Conservation (phyloP, 2,113 vertebrate genomes). For the Scomber colias region DNA sequence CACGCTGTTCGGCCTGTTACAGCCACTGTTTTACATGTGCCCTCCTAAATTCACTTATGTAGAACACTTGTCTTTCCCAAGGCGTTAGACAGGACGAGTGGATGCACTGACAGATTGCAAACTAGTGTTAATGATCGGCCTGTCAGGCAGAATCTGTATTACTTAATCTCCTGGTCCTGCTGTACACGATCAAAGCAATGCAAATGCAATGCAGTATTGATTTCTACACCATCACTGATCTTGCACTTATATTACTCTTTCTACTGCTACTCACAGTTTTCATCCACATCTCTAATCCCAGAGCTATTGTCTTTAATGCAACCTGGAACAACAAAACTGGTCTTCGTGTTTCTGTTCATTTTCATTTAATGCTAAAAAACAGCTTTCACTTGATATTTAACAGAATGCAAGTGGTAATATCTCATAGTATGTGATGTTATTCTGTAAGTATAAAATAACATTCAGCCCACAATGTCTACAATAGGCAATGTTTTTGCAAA, state of each 20-base stretch:
- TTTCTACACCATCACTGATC: conserved; percentile 66
- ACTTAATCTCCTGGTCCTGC: conserved; percentile 75
- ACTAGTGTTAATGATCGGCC: conserved; percentile 76
- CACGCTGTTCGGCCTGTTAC: conserved; percentile 44
- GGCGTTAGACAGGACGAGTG: conserved; percentile 65
- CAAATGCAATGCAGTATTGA: conserved; percentile 75
- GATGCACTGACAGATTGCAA: conserved; percentile 71
- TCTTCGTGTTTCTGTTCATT: not conserved
- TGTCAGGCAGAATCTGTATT: conserved; percentile 74
- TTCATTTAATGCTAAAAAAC: not conserved
- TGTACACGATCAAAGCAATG: conserved; percentile 76
- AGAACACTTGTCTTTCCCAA: conserved; percentile 79
- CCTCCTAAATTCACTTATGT: conserved; percentile 77
- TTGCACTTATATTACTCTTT: conserved; percentile 54
- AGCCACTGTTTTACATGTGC: conserved; percentile 72
- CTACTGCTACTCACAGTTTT: conserved; percentile 38
- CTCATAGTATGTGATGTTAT: not conserved
- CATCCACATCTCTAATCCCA: conserved; percentile 36
- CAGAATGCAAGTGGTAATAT: not conserved
- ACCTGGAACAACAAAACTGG: conserved; percentile 11
- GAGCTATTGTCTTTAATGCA: conserved; percentile 37
- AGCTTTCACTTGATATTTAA: not conserved
- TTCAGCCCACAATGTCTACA: not conserved
- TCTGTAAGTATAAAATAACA: not conserved
- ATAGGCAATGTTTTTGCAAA: not conserved